A percentile compares a stretch with the other conserved stretches of the same genome.
Evolutionary conservation across 2,113 vertebrate species (phyloP).

Genomic region (Capreolus pygargus): DNA sequence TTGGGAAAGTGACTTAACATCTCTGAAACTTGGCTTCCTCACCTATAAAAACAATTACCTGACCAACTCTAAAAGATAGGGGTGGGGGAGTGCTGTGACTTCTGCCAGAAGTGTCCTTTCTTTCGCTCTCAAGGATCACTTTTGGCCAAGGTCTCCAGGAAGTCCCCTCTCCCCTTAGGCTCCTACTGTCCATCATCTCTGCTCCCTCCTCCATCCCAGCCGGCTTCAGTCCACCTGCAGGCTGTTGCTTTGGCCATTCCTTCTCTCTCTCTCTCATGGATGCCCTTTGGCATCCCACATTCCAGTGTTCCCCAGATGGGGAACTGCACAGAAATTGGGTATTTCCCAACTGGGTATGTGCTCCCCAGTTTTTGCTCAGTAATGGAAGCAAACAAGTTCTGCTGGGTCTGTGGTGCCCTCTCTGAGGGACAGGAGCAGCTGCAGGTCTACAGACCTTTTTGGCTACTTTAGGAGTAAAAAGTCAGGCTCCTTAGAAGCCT

Average conservation of each 20-base stretch:
- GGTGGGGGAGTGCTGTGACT: not conserved
- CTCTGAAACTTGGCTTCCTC: not conserved
- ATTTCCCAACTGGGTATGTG: conserved; percentile 21
- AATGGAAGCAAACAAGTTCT: conserved; percentile 41
- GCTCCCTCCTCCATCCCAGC: not conserved
- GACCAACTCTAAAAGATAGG: not conserved
- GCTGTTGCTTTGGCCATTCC: not conserved
- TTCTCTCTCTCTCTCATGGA: not conserved
- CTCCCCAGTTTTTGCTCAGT: not conserved
- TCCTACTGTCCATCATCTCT: not conserved
- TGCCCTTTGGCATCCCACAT: not conserved
- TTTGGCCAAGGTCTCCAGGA: conserved; percentile 1
- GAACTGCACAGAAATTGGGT: not conserved
- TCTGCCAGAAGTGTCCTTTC: not conserved
- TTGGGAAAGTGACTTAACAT: conserved; percentile 7
- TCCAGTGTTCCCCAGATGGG: not conserved
- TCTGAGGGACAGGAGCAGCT: not conserved
- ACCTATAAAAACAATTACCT: not conserved
- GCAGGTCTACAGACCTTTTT: not conserved
- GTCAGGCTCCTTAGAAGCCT: not conserved
- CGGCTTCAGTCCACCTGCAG: not conserved
- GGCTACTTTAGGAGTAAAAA: not conserved
- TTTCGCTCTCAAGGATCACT: not conserved
- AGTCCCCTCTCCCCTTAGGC: not conserved
- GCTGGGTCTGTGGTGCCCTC: not conserved